phyloP scores from a whole-genome alignment of 2,113 vertebrate species.

The Heterotilapia buettikoferi region DNA sequence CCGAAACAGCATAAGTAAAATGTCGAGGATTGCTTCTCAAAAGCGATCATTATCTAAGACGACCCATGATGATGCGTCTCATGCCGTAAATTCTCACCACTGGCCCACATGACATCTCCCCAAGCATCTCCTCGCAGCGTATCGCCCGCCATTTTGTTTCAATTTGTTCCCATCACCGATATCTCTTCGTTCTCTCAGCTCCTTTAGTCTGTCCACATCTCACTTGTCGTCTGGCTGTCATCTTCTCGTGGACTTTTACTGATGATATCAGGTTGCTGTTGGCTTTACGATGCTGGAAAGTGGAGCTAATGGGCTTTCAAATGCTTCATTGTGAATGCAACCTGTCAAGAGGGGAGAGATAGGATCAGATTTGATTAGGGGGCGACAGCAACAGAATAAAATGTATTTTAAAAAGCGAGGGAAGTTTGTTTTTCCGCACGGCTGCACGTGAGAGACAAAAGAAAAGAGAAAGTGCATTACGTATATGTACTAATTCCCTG shows the following conservation, averaged over 20 bases:
- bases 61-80: neutral
- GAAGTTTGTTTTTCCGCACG: neutral
- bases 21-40: neutral
- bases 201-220: conserved; percentile 32
- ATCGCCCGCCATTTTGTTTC: conserved; percentile 53
- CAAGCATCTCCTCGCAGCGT: neutral
- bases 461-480: conserved; percentile 1
- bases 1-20: neutral
- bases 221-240: conserved; percentile 52
- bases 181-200: conserved; percentile 37
- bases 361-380: conserved; percentile 52
- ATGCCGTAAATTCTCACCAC: conserved; percentile 1
- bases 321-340: conserved; percentile 53
- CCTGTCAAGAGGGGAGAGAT: conserved; percentile 49
- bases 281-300: conserved; percentile 27
- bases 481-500: neutral
- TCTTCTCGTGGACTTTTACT: conserved; percentile 48
- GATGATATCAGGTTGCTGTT: conserved; percentile 47
- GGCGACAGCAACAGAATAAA: conserved; percentile 21
- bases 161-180: conserved; percentile 48
- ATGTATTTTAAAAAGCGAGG: conserved; percentile 3
- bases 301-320: conserved; percentile 57
- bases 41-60: neutral
- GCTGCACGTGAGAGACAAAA: neutral
- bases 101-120: conserved; percentile 8